Evolutionary conservation across 2,113 vertebrate genomes (phyloP), one percentile per base, ranked within the genome.

Genomic region (Laticauda laticaudata): DNA sequence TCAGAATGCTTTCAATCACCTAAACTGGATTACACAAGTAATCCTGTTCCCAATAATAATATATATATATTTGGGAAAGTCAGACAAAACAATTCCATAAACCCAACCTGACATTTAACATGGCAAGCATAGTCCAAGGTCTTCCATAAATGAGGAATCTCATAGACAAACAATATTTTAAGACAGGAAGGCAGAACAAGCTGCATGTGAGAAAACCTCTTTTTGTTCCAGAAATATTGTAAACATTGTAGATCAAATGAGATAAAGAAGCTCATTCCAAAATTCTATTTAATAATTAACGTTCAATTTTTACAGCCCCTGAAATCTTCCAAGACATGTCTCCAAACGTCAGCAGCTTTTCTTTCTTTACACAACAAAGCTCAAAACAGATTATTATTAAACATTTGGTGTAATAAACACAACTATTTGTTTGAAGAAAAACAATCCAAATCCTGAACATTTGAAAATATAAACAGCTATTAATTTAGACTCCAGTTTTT

Each of bases 51-150:
- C 18, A 23, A 2, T 5, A 57, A 88, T 43, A 86, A 61, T 39
- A 61, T 11, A 1, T 87, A 20, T 91, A 91, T 92, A 64, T 89
- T 90, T 90, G 88, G 54, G 93, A 94, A 56, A 94, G 26, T 86
- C 59, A 34, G 90, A 53, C 75, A 87, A 90, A 95, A 97, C 96
- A 39, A 24, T 94, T 86, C 87, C 90, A 26, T 3, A 53, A 90
- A 54, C 86, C 93, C 95, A 51, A 34, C 93, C 96, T 92, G 96
- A 97, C 97, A 97, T 98, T 97, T 98, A 97, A 94, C 11, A 93
- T 92, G 94, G 91, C 95, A 94, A 93, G 87, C 8, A 87, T 89
- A 93, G 43, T 59, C 87, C 94, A 94, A 95, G 93, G 93, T 94
- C 93, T 93, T 90, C 86, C 4, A 2, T 75, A 34, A 91, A 75